These are phyloP conservation scores for Ellobium chinense DNA, from an alignment of 2,888 invertebrate species.

Conservation along the genomic window DNA sequence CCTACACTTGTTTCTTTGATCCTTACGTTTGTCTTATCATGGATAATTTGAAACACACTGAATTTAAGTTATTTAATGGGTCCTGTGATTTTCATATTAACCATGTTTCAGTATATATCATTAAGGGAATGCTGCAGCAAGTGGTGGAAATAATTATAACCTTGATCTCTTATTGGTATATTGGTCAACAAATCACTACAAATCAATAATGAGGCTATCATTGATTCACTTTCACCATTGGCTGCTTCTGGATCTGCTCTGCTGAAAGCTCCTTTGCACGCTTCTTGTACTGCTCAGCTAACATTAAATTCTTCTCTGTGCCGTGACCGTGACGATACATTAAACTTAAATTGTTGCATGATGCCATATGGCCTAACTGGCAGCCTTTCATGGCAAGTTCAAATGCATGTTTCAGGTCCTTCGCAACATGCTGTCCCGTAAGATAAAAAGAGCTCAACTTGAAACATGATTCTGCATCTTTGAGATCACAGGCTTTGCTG, in stretches of 20 bases:
- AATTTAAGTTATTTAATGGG: too few species aligned
- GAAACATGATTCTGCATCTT: slow-evolving; percentile 34
- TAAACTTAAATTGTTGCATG: slow-evolving; percentile 93
- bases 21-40: too few species aligned
- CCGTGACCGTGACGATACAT: slow-evolving; percentile 85
- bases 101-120: background rate
- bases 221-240: slow-evolving; percentile 24
- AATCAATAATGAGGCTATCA: too few species aligned
- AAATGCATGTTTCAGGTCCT: slow-evolving; percentile 89
- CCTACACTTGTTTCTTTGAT: too few species aligned
- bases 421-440: slow-evolving; percentile 79
- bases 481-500: slow-evolving; percentile 29
- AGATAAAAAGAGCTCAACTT: slow-evolving; percentile 81
- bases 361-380: slow-evolving; percentile 87
- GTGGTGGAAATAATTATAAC: too few species aligned
- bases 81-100: background rate
- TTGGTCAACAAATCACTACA: too few species aligned
- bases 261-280: background rate
- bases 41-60: too few species aligned
- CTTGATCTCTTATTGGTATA: too few species aligned
- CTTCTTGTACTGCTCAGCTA: slow-evolving; percentile 82
- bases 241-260: background rate
- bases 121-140: too few species aligned
- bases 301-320: slow-evolving; percentile 85
- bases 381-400: slow-evolving; percentile 89